Conservation (phyloP, 2,888 invertebrate species). For the Euzophera pinguis region DNA sequence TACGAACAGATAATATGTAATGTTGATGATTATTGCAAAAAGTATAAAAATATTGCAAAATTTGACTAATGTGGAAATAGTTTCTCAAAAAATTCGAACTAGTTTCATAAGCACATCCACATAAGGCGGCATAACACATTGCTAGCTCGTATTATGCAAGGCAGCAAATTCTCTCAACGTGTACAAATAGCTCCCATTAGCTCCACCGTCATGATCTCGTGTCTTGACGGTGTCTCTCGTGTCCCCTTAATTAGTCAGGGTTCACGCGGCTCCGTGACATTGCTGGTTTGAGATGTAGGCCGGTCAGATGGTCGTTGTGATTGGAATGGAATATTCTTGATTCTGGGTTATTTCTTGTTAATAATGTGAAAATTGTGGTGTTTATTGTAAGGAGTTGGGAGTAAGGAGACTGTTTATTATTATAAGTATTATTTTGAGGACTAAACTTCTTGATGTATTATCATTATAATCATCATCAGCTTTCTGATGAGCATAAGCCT, state of each 20-base stretch:
- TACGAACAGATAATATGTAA: too few relatives aligned
- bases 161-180: not conserved
- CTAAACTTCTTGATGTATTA: too few relatives aligned
- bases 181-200: not conserved
- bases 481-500: too few relatives aligned
- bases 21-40: too few relatives aligned
- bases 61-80: too few relatives aligned
- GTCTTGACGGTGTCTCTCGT: constrained; percentile 1
- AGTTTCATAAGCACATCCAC: too few relatives aligned
- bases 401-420: too few relatives aligned
- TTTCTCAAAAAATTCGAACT: too few relatives aligned
- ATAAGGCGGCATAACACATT: too few relatives aligned
- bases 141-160: too few relatives aligned
- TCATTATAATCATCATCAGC: too few relatives aligned
- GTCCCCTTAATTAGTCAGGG: constrained; percentile 4
- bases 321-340: not conserved
- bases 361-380: not conserved
- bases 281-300: constrained; percentile 1
- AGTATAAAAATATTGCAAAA: too few relatives aligned
- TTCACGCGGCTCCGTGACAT: constrained; percentile 6
- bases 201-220: constrained; percentile 1
- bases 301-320: not conserved
- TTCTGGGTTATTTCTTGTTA: not conserved
- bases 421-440: not conserved
- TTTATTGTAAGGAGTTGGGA: not conserved